phyloP scores from a whole-genome alignment of 2,113 vertebrate species.

The Thryonomys swinderianus region DNA sequence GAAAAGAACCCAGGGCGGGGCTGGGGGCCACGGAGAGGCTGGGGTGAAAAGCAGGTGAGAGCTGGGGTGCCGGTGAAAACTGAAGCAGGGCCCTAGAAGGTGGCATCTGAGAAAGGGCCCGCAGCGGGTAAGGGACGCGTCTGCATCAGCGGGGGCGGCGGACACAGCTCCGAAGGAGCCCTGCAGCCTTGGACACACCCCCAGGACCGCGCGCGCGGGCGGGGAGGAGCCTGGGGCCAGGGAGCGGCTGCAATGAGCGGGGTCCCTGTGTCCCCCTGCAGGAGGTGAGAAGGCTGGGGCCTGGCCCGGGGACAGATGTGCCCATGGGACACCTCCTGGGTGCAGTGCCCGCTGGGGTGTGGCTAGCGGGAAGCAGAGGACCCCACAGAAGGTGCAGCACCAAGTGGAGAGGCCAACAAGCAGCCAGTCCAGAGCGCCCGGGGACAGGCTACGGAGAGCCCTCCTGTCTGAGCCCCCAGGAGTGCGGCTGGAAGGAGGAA shows the following conservation, averaged over 20 bases:
- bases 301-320: not conserved
- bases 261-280: accelerated
- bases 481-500: not conserved
- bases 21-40: not conserved
- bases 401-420: not conserved
- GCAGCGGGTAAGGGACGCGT: not conserved
- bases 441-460: not conserved
- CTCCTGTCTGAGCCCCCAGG: too few relatives aligned
- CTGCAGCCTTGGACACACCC: not conserved
- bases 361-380: too few relatives aligned
- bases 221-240: not conserved
- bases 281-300: too few relatives aligned
- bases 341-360: not conserved
- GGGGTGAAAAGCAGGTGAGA: not conserved
- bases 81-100: not conserved
- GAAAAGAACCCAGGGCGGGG: not conserved
- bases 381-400: not conserved
- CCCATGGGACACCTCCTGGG: too few relatives aligned
- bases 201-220: not conserved
- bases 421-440: not conserved
- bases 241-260: not conserved
- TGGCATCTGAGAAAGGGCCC: not conserved
- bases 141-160: not conserved
- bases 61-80: not conserved
- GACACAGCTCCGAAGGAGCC: not conserved